Evolutionary conservation across 2,888 invertebrate genomes (phyloP).

Genomic region (Parthenolecanium corni): DNA sequence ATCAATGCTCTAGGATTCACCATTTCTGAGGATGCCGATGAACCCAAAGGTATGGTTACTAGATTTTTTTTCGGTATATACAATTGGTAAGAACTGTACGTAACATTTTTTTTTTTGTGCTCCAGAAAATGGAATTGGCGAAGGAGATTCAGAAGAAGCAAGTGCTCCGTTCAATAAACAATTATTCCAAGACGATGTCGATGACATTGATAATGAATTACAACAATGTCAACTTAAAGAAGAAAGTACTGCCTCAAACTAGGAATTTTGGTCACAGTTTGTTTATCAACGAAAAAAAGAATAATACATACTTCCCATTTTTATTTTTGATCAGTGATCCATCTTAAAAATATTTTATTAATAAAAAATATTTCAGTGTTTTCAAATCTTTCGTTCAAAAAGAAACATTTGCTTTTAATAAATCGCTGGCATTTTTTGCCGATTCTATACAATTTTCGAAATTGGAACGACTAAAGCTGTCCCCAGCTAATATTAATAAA

Average conservation of each 20-base stretch:
- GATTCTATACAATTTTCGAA: conserved; percentile 30
- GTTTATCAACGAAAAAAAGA: background rate
- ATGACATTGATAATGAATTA: conserved; percentile 66
- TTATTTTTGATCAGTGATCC: background rate
- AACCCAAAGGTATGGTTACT: background rate
- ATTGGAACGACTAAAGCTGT: conserved; percentile 29
- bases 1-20: conserved; percentile 15
- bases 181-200: conserved; percentile 77
- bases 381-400: background rate
- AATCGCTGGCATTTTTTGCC: conserved; percentile 6
- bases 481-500: conserved; percentile 26
- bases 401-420: conserved; percentile 13
- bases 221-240: conserved; percentile 43
- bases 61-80: conserved; percentile 18
- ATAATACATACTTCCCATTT: background rate
- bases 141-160: conserved; percentile 40
- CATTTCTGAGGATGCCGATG: conserved; percentile 10
- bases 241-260: conserved; percentile 6
- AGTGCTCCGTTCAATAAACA: conserved; percentile 82
- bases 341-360: conserved; percentile 1
- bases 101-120: conserved; percentile 32
- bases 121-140: conserved; percentile 32
- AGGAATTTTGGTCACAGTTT: background rate
- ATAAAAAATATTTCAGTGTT: too few relatives aligned
- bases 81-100: too few relatives aligned